A percentile compares a stretch with the other conserved stretches of the same genome.
These are phyloP conservation scores for Callipepla californica DNA, from an alignment of 2,113 vertebrate genomes.

Conservation along the genomic window DNA sequence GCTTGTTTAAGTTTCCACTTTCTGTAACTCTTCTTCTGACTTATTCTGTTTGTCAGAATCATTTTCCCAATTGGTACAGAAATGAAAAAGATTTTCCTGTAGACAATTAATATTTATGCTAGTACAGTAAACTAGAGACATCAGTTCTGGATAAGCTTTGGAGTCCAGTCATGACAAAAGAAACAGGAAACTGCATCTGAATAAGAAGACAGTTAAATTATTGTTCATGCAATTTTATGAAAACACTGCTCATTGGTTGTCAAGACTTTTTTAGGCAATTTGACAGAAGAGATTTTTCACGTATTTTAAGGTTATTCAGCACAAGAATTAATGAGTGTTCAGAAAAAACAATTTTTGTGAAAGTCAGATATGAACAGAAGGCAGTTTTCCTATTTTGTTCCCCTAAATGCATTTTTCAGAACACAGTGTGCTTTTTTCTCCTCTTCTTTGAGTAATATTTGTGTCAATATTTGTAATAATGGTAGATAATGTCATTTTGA, in stretches of 20 bases:
- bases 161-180: not conserved
- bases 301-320: not conserved
- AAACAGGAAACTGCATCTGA: not conserved
- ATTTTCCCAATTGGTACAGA: not conserved
- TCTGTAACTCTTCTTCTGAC: not conserved
- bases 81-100: not conserved
- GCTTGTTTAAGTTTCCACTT: not conserved
- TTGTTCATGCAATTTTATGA: not conserved
- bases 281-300: not conserved
- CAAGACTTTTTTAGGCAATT: not conserved
- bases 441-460: not conserved
- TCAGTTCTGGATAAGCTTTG: slow-evolving; percentile 13
- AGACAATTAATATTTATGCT: slow-evolving; percentile 22
- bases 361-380: not conserved
- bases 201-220: not conserved
- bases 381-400: not conserved
- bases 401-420: not conserved
- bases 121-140: not conserved
- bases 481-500: not conserved
- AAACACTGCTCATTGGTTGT: not conserved
- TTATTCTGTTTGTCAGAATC: not conserved
- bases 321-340: not conserved
- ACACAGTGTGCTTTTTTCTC: accelerated
- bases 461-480: not conserved
- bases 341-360: not conserved